Evolutionary conservation across 2,797 vertebrate species (phyloP).

Genomic region (Podarcis siculus): DNA sequence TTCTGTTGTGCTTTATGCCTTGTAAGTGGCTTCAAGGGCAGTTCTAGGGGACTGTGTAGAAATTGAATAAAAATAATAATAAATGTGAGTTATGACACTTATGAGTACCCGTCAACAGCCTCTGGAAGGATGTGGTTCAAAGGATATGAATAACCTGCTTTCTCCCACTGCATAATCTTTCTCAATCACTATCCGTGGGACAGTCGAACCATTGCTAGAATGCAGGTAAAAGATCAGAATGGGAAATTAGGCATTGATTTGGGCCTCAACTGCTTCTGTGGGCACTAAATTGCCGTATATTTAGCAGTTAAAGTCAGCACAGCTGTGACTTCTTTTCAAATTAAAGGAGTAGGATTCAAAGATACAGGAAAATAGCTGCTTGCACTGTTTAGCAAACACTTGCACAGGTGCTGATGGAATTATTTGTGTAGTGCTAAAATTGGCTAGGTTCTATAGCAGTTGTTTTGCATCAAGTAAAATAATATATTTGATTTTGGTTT

Average conservation of each 20-base stretch:
- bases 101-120: conserved; percentile 3
- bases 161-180: neutral
- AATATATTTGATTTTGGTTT: neutral
- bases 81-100: conserved; percentile 12
- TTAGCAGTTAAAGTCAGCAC: neutral
- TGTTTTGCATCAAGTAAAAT: neutral
- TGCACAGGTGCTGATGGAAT: neutral
- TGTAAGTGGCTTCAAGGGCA: conserved; percentile 7
- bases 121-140: neutral
- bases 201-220: neutral
- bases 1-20: neutral
- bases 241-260: neutral
- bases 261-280: neutral
- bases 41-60: neutral
- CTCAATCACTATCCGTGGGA: neutral
- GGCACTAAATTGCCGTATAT: neutral
- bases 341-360: neutral
- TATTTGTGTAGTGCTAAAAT: neutral
- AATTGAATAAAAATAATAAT: conserved; percentile 18
- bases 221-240: neutral
- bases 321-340: neutral
- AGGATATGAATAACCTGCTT: neutral
- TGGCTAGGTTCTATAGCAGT: neutral
- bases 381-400: neutral
- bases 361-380: neutral